These are phyloP conservation scores for Drosophila orena DNA, from an alignment of 1,140 invertebrate genomes.

Conservation along the genomic window DNA sequence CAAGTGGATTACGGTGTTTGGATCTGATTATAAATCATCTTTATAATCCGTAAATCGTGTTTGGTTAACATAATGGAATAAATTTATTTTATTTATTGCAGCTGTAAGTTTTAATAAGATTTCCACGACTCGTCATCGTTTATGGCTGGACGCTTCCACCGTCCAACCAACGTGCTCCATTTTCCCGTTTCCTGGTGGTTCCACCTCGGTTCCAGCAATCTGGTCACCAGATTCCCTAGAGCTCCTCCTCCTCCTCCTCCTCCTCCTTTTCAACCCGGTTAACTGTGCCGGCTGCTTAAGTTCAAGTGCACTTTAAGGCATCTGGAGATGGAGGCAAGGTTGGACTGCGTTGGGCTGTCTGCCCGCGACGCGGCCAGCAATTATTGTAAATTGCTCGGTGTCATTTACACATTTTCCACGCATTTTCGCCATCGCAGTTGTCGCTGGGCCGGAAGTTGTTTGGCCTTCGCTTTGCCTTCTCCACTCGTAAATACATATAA, in stretches of 20 bases:
- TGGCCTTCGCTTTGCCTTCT: conserved; percentile 25
- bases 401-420: conserved; percentile 80
- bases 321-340: conserved; percentile 36
- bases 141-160: conserved; percentile 5
- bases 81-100: conserved; percentile 84
- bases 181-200: not conserved
- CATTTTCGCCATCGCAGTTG: conserved; percentile 62
- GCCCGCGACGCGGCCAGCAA: conserved; percentile 55
- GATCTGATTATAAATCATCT: conserved; percentile 83
- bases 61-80: conserved; percentile 84
- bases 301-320: conserved; percentile 74
- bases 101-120: conserved; percentile 83
- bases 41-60: conserved; percentile 84
- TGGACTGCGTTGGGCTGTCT: conserved; percentile 21
- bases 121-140: conserved; percentile 64
- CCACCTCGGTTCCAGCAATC: conserved; percentile 3
- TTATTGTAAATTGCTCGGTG: conserved; percentile 80
- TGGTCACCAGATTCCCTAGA: conserved; percentile 19
- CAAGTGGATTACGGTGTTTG: conserved; percentile 83
- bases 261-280: not conserved
- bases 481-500: not conserved
- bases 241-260: not conserved
- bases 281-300: conserved; percentile 49
- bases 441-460: conserved; percentile 51
- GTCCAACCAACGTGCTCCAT: not conserved